phyloP scores from a whole-genome alignment of 2,888 invertebrate genomes.

The Sturmia bella region DNA sequence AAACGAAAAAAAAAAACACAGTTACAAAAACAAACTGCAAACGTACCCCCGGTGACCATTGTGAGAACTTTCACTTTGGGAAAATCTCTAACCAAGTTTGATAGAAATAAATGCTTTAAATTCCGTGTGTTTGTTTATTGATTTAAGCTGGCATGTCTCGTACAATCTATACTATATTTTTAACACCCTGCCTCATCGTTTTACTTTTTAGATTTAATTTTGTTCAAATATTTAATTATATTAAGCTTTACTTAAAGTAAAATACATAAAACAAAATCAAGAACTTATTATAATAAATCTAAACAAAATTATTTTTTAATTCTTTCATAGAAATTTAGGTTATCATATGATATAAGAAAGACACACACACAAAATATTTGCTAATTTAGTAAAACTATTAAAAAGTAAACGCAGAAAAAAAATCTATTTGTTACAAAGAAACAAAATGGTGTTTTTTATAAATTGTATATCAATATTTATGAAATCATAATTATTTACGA shows the following conservation, averaged over 20 bases:
- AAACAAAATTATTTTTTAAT: slow-evolving; percentile 41
- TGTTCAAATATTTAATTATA: slow-evolving; percentile 31
- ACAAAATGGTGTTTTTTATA: background rate
- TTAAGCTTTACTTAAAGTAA: slow-evolving; percentile 53
- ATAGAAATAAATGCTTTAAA: too few relatives aligned
- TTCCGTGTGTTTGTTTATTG: too few relatives aligned
- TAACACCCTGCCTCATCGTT: slow-evolving; percentile 34
- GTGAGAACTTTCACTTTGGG: too few relatives aligned
- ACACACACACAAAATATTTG: slow-evolving; percentile 40
- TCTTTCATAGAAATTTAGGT: slow-evolving; percentile 52
- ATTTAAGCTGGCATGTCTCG: too few relatives aligned
- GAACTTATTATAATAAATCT: slow-evolving; percentile 9
- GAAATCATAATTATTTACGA: too few relatives aligned
- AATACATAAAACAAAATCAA: slow-evolving; percentile 27
- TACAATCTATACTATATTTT: background rate
- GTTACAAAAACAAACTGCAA: too few relatives aligned
- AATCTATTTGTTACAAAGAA: slow-evolving; percentile 64
- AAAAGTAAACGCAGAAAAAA: slow-evolving; percentile 53
- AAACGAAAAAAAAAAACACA: too few relatives aligned
- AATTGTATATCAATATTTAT: too few relatives aligned
- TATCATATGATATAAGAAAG: slow-evolving; percentile 40
- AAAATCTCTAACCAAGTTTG: too few relatives aligned
- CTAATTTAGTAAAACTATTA: slow-evolving; percentile 66
- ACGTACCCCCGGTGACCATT: too few relatives aligned
- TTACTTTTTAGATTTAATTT: slow-evolving; percentile 38